A percentile compares a stretch with the other conserved stretches of the same genome.
Conservation (phyloP, 2,113 vertebrate species). For the Panurus biarmicus region DNA sequence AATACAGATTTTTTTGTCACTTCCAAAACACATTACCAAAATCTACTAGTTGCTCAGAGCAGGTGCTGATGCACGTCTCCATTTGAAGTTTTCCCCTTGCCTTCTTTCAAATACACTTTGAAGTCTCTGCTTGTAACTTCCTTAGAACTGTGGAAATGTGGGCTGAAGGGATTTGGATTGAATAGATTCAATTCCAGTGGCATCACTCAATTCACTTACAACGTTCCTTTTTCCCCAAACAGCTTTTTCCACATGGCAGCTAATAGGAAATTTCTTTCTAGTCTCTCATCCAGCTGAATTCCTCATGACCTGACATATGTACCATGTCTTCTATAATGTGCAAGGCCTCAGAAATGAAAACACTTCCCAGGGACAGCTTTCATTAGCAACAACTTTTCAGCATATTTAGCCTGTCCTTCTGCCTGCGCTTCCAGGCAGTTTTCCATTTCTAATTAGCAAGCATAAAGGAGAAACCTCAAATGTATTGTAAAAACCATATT, state of each 20-base stretch:
- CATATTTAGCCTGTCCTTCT: background rate
- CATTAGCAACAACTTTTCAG: background rate
- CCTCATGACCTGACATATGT: background rate
- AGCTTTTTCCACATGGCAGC: conserved; percentile 16
- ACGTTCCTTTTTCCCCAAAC: background rate
- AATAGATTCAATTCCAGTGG: background rate
- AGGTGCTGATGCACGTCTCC: background rate
- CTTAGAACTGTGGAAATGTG: background rate
- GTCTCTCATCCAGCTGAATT: conserved; percentile 6
- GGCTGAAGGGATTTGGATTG: background rate
- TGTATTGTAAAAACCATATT: background rate
- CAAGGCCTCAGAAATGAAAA: background rate
- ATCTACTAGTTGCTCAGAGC: background rate
- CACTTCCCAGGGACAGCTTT: background rate
- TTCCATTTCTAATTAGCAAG: background rate
- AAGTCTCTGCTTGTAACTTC: background rate
- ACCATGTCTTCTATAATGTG: background rate
- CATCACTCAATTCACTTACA: background rate
- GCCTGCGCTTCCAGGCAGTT: background rate
- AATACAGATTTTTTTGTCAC: background rate
- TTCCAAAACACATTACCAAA: background rate
- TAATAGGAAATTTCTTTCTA: background rate
- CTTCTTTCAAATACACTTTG: background rate
- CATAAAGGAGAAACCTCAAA: background rate
- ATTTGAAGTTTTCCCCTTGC: background rate